These are phyloP conservation scores for Aegithalos caudatus DNA, from an alignment of 2,113 vertebrate species.

Conservation along the genomic window DNA sequence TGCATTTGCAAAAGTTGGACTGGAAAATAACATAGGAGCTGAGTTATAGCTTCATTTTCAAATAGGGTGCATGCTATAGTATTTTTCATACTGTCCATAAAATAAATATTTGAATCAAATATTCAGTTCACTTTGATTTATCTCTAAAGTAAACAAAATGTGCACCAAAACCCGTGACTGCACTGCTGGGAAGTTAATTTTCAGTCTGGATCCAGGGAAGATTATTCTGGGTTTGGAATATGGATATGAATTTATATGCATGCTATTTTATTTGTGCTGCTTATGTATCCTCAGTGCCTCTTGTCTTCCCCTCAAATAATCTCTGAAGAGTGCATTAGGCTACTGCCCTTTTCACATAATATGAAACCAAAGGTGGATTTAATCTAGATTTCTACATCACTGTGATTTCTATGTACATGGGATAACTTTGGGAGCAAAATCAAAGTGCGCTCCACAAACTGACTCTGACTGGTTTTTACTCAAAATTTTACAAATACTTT, in stretches of 20 bases:
- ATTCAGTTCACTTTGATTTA: neutral
- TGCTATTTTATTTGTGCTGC: neutral
- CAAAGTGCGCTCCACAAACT: neutral
- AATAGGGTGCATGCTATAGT: neutral
- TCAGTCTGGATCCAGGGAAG: neutral
- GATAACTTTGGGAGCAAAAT: neutral
- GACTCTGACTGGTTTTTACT: neutral
- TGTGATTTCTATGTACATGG: neutral
- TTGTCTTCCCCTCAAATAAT: neutral
- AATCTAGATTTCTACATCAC: neutral
- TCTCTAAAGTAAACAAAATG: neutral
- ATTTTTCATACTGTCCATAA: conserved; percentile 2
- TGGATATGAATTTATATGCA: neutral
- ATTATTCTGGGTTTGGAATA: neutral
- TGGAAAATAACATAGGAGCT: neutral
- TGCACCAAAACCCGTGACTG: neutral
- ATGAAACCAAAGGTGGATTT: neutral
- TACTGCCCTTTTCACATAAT: neutral
- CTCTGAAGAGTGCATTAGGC: neutral
- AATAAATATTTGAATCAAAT: conserved; percentile 24
- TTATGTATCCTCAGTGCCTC: neutral
- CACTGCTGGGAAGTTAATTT: neutral
- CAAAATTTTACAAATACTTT: neutral
- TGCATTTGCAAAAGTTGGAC: neutral
- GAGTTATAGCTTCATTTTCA: conserved; percentile 33